Percentiles rank a stretch among this genome's conserved stretches.
Conservation (phyloP, 1,140 invertebrate species). For the Pararge aegeria region DNA sequence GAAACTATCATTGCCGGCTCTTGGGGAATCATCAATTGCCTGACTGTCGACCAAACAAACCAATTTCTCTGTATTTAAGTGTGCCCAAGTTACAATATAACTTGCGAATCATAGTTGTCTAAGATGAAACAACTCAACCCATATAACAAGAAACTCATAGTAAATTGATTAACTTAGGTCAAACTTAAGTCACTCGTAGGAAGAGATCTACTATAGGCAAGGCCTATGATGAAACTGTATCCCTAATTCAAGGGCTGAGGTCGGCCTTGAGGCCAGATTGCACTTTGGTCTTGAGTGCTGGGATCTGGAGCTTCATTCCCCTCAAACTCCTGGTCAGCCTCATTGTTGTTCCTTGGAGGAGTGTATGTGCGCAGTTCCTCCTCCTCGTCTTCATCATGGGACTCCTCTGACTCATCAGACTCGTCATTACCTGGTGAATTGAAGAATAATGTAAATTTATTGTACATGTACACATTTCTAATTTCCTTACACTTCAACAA, state of each 20-base stretch:
- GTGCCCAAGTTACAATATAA: no score
- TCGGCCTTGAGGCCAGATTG: slow-evolving; percentile 44
- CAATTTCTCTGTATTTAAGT: no score
- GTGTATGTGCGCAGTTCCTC: slow-evolving; percentile 81
- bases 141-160: no score
- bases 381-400: slow-evolving; percentile 86
- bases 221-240: background rate
- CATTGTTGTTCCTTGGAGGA: slow-evolving; percentile 71
- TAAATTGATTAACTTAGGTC: no score
- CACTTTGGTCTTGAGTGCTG: slow-evolving; percentile 58
- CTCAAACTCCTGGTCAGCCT: slow-evolving; percentile 58
- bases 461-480: slow-evolving; percentile 1
- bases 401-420: slow-evolving; percentile 84
- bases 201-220: no score
- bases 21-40: no score
- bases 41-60: no score
- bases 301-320: slow-evolving; percentile 58
- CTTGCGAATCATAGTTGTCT: no score
- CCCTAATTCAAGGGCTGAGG: slow-evolving; percentile 29
- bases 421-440: slow-evolving; percentile 80
- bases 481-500: no score
- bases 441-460: background rate
- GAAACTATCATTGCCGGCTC: no score
- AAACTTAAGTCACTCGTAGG: no score
- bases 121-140: no score